Percentiles rank a stretch among this genome's conserved stretches.
phyloP scores from a whole-genome alignment of 2,888 invertebrate genomes.

The Mesochorus sp. region DNA sequence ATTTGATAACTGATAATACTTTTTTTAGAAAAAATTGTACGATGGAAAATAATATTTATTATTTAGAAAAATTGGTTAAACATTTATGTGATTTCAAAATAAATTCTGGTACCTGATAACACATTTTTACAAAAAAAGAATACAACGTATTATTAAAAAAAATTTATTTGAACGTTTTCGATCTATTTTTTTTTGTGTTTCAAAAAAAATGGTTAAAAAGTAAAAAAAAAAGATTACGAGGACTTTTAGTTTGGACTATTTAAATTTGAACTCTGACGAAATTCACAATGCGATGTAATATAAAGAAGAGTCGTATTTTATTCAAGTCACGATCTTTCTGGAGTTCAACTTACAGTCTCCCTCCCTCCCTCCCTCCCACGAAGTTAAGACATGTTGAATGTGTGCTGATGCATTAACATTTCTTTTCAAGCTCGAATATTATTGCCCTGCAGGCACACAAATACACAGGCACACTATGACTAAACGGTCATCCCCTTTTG shows the following conservation, averaged over 20 bases:
- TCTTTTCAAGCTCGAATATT: slow-evolving; percentile 33
- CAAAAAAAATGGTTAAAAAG: background rate
- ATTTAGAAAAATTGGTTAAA: too few relatives aligned
- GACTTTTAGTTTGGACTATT: background rate
- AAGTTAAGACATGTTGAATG: slow-evolving; percentile 19
- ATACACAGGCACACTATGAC: background rate
- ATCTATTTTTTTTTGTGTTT: background rate
- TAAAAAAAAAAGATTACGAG: slow-evolving; percentile 11
- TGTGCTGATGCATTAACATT: slow-evolving; percentile 30
- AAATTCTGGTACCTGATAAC: background rate
- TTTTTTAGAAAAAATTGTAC: background rate
- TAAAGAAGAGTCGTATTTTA: slow-evolving; percentile 10
- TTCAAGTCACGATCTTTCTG: slow-evolving; percentile 55
- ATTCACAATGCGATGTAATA: background rate
- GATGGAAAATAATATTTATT: background rate
- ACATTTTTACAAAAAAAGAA: too few relatives aligned
- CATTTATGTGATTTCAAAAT: too few relatives aligned
- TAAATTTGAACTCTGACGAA: slow-evolving; percentile 3
- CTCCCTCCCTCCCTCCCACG: slow-evolving; percentile 43
- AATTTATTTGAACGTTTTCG: background rate
- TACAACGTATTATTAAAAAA: background rate
- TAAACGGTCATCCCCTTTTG: slow-evolving; percentile 3
- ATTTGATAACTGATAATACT: too few relatives aligned
- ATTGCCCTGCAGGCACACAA: slow-evolving; percentile 2
- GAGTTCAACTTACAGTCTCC: too few relatives aligned